phyloP scores from a whole-genome alignment of 2,888 invertebrate species.

The Leptopilina drosophilae region DNA sequence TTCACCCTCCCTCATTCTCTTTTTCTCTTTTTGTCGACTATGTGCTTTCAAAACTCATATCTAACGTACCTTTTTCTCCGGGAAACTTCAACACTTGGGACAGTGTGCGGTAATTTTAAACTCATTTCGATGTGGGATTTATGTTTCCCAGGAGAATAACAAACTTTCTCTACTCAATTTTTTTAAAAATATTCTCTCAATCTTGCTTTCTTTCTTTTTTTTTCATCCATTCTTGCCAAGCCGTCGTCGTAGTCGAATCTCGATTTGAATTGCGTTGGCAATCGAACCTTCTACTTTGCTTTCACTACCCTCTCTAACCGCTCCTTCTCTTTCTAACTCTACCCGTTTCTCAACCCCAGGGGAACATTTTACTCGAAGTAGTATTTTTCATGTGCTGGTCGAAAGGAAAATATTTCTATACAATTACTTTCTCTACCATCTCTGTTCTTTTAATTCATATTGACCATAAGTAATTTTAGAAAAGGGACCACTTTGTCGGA shows the following conservation, averaged over 20 bases:
- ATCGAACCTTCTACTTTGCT: conserved; percentile 38
- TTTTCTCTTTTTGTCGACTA: neutral
- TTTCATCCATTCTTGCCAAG: conserved; percentile 26
- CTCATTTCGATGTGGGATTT: conserved; percentile 71
- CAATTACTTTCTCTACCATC: neutral
- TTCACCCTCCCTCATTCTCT: too few relatives aligned
- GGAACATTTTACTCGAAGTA: conserved; percentile 36
- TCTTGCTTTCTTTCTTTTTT: conserved; percentile 25
- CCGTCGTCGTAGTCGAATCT: conserved; percentile 7
- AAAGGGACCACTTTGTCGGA: too few relatives aligned
- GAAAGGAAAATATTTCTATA: conserved; percentile 23
- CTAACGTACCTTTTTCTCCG: conserved; percentile 47
- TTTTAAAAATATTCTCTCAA: conserved; percentile 42
- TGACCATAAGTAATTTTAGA: neutral
- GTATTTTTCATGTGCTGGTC: conserved; percentile 27
- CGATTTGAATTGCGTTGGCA: conserved; percentile 41
- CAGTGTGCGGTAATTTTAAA: conserved; percentile 66
- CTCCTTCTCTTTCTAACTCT: neutral
- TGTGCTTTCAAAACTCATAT: conserved; percentile 29
- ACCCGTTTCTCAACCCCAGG: conserved; percentile 20
- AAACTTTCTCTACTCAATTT: conserved; percentile 43
- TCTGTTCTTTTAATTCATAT: neutral
- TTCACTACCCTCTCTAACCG: conserved; percentile 4
- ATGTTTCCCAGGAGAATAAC: conserved; percentile 58
- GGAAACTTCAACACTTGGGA: conserved; percentile 41